A percentile compares a stretch with the other conserved stretches of the same genome.
phyloP scores from a whole-genome alignment of 2,888 invertebrate species.

The Machimus atricapillus region DNA sequence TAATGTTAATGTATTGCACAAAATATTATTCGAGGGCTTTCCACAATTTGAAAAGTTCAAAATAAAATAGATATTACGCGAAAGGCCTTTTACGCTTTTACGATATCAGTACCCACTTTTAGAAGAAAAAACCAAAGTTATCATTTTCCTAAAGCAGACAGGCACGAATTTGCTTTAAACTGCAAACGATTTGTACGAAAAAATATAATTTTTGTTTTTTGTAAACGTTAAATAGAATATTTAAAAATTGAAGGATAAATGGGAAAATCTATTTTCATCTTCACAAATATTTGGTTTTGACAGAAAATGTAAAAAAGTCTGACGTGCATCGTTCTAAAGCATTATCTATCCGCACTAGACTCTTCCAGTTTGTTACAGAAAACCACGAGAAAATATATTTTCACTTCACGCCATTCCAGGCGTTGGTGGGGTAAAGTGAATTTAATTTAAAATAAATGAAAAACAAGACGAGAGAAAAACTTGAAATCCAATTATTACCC shows the following conservation, averaged over 20 bases:
- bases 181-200: no score
- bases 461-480: neutral
- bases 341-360: neutral
- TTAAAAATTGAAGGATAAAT: neutral
- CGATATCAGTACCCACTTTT: no score
- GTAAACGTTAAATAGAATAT: neutral
- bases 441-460: neutral
- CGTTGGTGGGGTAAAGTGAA: neutral
- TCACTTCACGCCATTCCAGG: neutral
- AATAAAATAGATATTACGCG: no score
- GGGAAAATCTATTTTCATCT: neutral
- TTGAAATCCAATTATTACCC: neutral
- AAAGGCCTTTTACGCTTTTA: no score
- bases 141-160: no score
- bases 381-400: neutral
- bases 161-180: no score
- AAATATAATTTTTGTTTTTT: neutral
- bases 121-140: no score
- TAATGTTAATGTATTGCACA: neutral
- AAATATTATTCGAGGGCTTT: neutral
- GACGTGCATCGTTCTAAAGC: neutral
- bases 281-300: neutral
- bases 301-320: neutral
- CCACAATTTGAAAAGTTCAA: no score
- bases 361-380: neutral